A percentile compares a stretch with the other conserved stretches of the same genome.
phyloP scores from a whole-genome alignment of 2,113 vertebrate genomes.

The Pterocles gutturalis region DNA sequence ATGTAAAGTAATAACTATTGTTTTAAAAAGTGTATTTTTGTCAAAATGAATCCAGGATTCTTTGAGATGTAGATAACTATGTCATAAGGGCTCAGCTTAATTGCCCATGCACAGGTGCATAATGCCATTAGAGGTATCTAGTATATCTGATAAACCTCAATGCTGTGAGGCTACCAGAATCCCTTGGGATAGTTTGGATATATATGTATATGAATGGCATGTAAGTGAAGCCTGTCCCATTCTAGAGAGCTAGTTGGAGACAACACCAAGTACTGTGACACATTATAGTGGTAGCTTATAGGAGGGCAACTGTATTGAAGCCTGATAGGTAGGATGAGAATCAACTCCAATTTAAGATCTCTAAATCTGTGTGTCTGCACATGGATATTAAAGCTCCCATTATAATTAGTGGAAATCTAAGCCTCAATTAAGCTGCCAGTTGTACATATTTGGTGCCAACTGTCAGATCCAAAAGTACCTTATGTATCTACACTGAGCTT shows the following conservation, averaged over 20 bases:
- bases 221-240: not conserved
- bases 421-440: not conserved
- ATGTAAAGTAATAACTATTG: not conserved
- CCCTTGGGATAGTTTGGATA: not conserved
- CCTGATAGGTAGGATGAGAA: not conserved
- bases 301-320: not conserved
- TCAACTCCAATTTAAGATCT: not conserved
- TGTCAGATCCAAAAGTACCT: not conserved
- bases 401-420: not conserved
- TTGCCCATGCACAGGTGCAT: not conserved
- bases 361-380: not conserved
- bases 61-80: not conserved
- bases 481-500: not conserved
- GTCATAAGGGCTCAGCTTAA: not conserved
- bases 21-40: not conserved
- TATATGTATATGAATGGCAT: not conserved
- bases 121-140: not conserved
- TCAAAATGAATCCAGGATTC: not conserved
- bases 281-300: not conserved
- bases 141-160: not conserved
- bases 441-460: not conserved
- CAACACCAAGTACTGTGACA: accelerated
- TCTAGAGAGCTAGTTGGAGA: not conserved
- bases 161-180: not conserved
- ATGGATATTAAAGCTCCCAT: not conserved